These are phyloP conservation scores for Nymphicus hollandicus DNA, from an alignment of 2,113 vertebrate species.

Conservation along the genomic window DNA sequence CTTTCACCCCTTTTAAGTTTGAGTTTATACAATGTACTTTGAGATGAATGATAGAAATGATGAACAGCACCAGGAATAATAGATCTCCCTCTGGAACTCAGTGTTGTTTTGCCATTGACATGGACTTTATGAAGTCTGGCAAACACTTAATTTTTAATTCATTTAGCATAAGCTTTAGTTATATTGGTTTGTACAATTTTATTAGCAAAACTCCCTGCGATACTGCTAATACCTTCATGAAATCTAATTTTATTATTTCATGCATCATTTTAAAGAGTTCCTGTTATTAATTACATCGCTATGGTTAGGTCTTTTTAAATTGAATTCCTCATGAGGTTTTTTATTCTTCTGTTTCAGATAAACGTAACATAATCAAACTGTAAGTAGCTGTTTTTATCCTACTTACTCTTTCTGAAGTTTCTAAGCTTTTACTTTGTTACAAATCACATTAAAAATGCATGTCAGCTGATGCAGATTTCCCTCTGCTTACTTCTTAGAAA, in stretches of 20 bases:
- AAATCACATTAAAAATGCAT: not conserved
- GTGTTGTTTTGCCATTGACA: not conserved
- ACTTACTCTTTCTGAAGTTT: not conserved
- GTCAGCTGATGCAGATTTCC: not conserved
- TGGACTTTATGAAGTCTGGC: not conserved
- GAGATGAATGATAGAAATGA: not conserved
- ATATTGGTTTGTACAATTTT: not conserved
- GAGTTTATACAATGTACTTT: not conserved
- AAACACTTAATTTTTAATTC: not conserved
- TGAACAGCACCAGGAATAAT: not conserved
- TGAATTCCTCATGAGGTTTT: not conserved
- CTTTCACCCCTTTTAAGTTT: not conserved
- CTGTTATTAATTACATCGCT: not conserved
- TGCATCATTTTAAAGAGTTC: not conserved
- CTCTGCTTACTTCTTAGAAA: not conserved
- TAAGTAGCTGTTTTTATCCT: not conserved
- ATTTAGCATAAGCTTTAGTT: not conserved
- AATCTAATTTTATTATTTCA: not conserved
- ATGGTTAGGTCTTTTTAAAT: not conserved
- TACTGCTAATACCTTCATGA: not conserved
- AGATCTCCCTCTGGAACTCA: not conserved
- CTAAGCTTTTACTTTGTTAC: not conserved
- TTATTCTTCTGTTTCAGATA: not conserved
- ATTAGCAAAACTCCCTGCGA: not conserved
- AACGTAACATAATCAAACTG: not conserved